Base-by-base conservation (phyloP, 2,797 vertebrate species). In the Gallinago stenura region DNA sequence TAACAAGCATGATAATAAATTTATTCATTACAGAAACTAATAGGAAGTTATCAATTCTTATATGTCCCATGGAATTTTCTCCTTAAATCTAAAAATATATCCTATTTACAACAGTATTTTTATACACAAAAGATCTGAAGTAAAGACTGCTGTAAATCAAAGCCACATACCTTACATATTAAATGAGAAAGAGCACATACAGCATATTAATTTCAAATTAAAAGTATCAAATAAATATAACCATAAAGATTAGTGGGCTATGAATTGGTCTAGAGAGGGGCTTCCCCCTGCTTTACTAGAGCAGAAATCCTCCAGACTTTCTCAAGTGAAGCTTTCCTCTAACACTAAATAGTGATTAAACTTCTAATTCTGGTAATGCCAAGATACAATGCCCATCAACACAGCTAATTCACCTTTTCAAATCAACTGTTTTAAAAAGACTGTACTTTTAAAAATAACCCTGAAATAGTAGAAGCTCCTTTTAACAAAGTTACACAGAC, bases 401-500 rank as follows among this genome's bases (percentile, higher is more conserved):
- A 58, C 56, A 89, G n/a, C 18, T 17, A 86, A 54, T 51, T 25
- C 37, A 86, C 61, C 54, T 89, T 86, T 53, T 60, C 64, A 70
- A 84, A 89, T 13, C 28, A 84, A 50, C 17, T 51, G 2, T 10
- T 62, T 90, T 68, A 5, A 8, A 82, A 77, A 82, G 12, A 26
- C 12, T n/a, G 4, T 6, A 53, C 24, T 89, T 93, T 83, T 3
- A 3, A 75, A 87, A 87, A 78, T 20, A 78, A 60, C 53, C 50
- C 75, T 75, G 64, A 84, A 93, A 90, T 31, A 87, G 56, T n/a
- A 87, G 54, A 91, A 80, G 19, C 28, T 14, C 60, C 61, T 87
- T 75, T 73, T 75, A 85, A 66, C 77, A 53, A 75, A 92, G 75
- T 90, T 90, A 58, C 28, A 87, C 57, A 81, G 92, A 88, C 69